phyloP scores from a whole-genome alignment of 2,113 vertebrate genomes.

The Rhinolophus sinicus region DNA sequence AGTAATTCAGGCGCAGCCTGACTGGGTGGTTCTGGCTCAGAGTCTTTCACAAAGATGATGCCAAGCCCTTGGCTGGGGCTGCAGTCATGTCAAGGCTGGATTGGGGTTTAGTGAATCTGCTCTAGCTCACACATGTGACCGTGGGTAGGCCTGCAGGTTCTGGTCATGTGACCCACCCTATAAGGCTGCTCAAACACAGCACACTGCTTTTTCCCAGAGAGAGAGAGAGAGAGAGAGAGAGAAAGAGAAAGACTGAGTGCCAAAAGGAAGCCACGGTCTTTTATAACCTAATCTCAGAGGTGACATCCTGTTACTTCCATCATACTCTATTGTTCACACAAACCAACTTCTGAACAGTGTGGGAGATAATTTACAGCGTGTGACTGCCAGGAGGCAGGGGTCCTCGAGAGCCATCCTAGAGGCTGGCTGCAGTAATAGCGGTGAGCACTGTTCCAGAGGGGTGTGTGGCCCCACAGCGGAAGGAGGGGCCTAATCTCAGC shows the following conservation, averaged over 20 bases:
- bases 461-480: accelerated
- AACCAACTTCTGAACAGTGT: background rate
- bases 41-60: background rate
- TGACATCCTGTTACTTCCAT: background rate
- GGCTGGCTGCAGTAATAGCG: background rate
- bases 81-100: background rate
- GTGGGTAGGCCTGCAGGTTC: background rate
- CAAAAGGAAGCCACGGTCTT: background rate
- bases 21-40: background rate
- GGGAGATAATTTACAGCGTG: too few species aligned
- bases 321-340: background rate
- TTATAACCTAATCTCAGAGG: background rate
- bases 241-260: background rate
- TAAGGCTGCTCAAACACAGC: background rate
- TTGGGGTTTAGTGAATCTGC: background rate
- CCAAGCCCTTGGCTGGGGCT: background rate
- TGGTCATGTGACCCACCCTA: background rate
- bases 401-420: background rate
- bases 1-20: background rate
- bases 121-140: background rate
- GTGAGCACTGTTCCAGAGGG: background rate
- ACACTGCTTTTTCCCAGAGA: background rate
- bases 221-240: too few species aligned
- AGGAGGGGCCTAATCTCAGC: background rate
- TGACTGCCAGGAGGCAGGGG: background rate